These are phyloP conservation scores for Melanotaenia trifasciata DNA, from an alignment of 2,797 vertebrate genomes.

Conservation along the genomic window DNA sequence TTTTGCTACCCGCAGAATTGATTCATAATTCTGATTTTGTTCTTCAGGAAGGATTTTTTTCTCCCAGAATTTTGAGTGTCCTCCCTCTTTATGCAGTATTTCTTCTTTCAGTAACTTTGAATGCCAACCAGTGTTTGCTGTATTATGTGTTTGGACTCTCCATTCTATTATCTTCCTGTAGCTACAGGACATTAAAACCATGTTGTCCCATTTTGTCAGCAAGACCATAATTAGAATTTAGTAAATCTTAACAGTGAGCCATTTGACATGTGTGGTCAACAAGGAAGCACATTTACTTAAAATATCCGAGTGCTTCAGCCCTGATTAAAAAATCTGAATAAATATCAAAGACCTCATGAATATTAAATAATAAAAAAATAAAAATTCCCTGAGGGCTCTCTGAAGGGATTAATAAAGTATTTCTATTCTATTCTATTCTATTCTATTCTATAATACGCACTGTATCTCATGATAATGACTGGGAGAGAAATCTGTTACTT, in stretches of 20 bases:
- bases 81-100: not conserved
- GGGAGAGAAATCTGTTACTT: not conserved
- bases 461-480: not conserved
- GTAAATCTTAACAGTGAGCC: not conserved
- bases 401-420: no score
- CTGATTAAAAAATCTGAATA: slow-evolving; percentile 3
- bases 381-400: no score
- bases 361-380: no score
- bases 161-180: no score
- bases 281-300: not conserved
- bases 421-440: no score
- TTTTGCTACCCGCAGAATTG: not conserved
- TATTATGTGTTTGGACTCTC: not conserved
- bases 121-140: not conserved
- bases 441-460: no score
- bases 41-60: no score
- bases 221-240: not conserved
- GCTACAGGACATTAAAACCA: no score
- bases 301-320: not conserved
- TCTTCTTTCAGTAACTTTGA: not conserved
- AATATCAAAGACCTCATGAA: slow-evolving; percentile 1
- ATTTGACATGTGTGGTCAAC: not conserved
- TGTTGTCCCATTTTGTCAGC: not conserved
- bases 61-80: not conserved
- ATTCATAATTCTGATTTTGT: no score